Percentiles rank a stretch among this genome's conserved stretches.
Evolutionary conservation across 2,113 vertebrate species (phyloP).

Genomic region (Dipodomys ordii): DNA sequence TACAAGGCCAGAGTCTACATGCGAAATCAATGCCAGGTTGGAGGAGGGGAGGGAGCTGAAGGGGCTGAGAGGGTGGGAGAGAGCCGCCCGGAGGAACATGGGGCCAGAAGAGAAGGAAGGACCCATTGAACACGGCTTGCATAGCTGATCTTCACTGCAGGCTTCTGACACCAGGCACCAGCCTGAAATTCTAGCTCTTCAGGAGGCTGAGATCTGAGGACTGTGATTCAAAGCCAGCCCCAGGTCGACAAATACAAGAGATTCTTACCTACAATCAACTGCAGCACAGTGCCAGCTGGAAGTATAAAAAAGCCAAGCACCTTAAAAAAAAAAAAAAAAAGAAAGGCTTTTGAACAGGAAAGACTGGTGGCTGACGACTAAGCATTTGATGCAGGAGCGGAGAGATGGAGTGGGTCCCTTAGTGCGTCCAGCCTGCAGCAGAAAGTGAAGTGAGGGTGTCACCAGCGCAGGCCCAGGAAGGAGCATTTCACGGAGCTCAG

Average conservation of each 20-base stretch:
- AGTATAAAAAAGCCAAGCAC: too few species aligned
- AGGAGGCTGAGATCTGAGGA: too few species aligned
- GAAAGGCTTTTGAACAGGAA: not conserved
- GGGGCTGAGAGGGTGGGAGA: not conserved
- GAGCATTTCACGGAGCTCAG: not conserved
- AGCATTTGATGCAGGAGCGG: not conserved
- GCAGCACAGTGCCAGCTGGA: too few species aligned
- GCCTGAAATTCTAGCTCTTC: too few species aligned
- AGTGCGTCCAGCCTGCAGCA: not conserved
- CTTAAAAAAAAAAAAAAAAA: too few species aligned
- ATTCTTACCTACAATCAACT: too few species aligned
- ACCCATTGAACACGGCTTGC: not conserved
- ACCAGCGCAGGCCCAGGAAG: not conserved
- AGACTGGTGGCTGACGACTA: too few species aligned
- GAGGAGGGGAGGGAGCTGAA: not conserved
- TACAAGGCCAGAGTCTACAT: not conserved
- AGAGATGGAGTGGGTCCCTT: not conserved
- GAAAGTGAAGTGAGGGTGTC: not conserved
- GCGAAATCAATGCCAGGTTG: not conserved
- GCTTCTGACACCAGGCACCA: not conserved
- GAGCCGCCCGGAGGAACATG: too few species aligned
- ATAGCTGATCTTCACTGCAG: not conserved
- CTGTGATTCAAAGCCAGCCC: too few species aligned
- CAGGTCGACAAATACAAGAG: too few species aligned
- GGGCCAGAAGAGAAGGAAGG: not conserved